Conservation (phyloP, 2,888 invertebrate genomes). For the Muscina levida region DNA sequence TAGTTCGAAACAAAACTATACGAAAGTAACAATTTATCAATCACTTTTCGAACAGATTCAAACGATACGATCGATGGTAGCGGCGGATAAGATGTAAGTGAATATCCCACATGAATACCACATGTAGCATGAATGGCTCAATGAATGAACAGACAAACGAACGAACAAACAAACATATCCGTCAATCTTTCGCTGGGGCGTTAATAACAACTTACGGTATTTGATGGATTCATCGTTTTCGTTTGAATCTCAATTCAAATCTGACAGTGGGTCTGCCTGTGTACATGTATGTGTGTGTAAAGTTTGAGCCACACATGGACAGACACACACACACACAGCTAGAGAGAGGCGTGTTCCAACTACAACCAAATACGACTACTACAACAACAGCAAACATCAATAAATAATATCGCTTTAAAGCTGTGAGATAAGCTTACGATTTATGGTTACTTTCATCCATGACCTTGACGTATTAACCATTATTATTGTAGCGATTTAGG, state of each 20-base stretch:
- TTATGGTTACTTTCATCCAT: conserved; percentile 75
- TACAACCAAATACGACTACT: conserved; percentile 1
- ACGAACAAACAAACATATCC: conserved; percentile 41
- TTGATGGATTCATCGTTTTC: conserved; percentile 35
- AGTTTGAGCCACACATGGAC: background rate
- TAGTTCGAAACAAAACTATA: conserved; percentile 31
- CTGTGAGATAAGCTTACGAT: conserved; percentile 52
- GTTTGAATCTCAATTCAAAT: conserved; percentile 7
- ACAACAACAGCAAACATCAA: conserved; percentile 12
- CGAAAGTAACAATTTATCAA: conserved; percentile 45
- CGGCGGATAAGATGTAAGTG: conserved; percentile 29
- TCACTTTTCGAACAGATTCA: background rate
- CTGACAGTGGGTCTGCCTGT: background rate
- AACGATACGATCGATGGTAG: background rate
- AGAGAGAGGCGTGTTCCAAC: background rate
- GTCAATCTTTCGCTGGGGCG: conserved; percentile 56
- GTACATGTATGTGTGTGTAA: background rate
- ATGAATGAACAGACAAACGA: conserved; percentile 17
- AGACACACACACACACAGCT: background rate
- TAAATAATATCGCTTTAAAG: conserved; percentile 32
- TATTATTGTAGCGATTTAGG: conserved; percentile 39
- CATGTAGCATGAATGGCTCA: conserved; percentile 26
- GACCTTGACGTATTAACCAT: conserved; percentile 73
- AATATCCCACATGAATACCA: background rate
- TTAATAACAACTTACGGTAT: conserved; percentile 56